These are phyloP conservation scores for Lepidocolaptes lacrymiger DNA, from an alignment of 2,797 vertebrate species.

Conservation along the genomic window DNA sequence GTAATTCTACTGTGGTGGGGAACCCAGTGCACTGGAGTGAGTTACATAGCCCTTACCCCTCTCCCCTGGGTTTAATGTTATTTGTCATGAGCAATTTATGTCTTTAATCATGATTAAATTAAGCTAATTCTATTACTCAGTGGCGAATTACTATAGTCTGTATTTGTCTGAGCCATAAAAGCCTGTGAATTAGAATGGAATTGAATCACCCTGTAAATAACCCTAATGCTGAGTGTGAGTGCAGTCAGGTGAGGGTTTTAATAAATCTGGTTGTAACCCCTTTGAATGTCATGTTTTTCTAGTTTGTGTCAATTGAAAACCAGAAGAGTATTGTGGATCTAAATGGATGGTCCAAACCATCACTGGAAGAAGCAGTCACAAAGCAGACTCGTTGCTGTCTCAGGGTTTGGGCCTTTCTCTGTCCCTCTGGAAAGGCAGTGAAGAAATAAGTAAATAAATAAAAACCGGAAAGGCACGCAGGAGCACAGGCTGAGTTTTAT, in stretches of 20 bases:
- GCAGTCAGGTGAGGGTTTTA: neutral
- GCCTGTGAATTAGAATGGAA: neutral
- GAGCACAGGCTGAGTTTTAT: neutral
- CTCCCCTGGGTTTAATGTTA: neutral
- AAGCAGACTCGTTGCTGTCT: neutral
- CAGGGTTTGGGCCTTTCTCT: neutral
- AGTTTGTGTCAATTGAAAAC: neutral
- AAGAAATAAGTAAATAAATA: neutral
- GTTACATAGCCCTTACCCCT: neutral
- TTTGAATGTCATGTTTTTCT: neutral
- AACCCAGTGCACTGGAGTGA: neutral
- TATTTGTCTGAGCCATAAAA: conserved; percentile 19
- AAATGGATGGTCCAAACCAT: neutral
- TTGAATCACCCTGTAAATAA: conserved; percentile 7
- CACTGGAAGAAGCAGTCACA: neutral
- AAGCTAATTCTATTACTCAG: conserved; percentile 2
- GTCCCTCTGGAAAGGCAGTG: neutral
- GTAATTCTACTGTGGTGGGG: neutral
- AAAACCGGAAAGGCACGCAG: neutral
- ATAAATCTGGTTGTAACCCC: neutral
- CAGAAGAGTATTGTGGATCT: neutral
- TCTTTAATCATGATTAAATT: conserved; percentile 26
- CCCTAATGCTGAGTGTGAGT: neutral
- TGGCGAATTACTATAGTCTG: neutral
- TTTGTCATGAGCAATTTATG: conserved; percentile 11